phyloP scores from a whole-genome alignment of 2,797 vertebrate genomes.

The Gallinago stenura region DNA sequence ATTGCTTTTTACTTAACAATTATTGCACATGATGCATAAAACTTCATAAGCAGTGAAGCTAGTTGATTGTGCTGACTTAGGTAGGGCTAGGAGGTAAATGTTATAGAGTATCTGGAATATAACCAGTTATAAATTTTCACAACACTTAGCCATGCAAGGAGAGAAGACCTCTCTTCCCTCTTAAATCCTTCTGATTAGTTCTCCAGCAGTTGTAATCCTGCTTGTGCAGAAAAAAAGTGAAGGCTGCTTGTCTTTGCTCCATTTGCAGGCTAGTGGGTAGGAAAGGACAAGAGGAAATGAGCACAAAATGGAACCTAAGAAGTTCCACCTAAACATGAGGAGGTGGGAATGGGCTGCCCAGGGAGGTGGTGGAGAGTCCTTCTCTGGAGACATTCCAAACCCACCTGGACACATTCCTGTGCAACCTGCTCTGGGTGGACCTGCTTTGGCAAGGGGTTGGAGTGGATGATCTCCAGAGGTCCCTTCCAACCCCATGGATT shows the following conservation, averaged over 20 bases:
- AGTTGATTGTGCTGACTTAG: neutral
- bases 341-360: no score
- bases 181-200: neutral
- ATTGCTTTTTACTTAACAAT: neutral
- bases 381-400: no score
- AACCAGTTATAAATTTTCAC: neutral
- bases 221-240: neutral
- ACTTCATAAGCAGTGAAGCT: neutral
- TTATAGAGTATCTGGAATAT: neutral
- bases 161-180: neutral
- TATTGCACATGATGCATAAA: neutral
- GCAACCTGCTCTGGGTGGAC: no score
- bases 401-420: no score
- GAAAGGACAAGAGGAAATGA: neutral
- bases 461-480: no score
- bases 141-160: neutral
- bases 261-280: neutral
- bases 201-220: neutral
- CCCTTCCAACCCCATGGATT: no score
- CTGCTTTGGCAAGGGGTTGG: no score
- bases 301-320: no score
- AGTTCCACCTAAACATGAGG: no score
- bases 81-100: neutral
- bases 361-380: no score
- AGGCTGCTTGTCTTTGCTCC: neutral